Evolutionary conservation across 2,113 vertebrate species (phyloP).

Genomic region (Cyprinodon variegatus): DNA sequence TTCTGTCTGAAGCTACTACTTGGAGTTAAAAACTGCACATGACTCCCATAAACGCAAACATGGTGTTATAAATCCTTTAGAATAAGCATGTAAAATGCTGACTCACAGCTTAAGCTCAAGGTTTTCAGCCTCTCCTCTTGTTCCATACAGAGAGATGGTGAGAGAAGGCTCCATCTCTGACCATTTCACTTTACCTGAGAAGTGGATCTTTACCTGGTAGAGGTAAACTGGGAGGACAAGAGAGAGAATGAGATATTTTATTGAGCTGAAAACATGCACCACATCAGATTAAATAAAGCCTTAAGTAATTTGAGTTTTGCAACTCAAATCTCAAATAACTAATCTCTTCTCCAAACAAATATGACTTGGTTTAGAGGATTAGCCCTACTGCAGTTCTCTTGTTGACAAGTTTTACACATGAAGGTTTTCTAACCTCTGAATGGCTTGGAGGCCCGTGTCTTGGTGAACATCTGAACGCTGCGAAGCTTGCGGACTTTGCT

Average conservation of each 20-base stretch:
- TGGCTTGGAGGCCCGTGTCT: slow-evolving; percentile 80
- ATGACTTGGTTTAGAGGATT: not conserved
- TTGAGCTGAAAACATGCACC: not conserved
- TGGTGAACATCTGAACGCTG: slow-evolving; percentile 79
- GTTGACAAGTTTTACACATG: not conserved
- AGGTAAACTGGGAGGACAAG: slow-evolving; percentile 75
- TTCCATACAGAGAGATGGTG: slow-evolving; percentile 74
- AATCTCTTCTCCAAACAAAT: not conserved
- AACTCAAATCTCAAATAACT: slow-evolving; percentile 2
- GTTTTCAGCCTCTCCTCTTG: slow-evolving; percentile 72
- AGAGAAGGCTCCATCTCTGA: slow-evolving; percentile 70
- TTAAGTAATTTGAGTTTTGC: not conserved
- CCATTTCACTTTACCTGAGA: slow-evolving; percentile 66
- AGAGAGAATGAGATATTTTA: not conserved
- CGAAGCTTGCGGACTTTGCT: slow-evolving; percentile 68
- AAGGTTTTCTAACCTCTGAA: slow-evolving; percentile 76
- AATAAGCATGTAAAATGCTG: not conserved
- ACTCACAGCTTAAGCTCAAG: slow-evolving; percentile 79
- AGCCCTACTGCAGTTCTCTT: not conserved
- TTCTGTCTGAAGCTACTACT: slow-evolving; percentile 1
- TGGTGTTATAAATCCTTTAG: not conserved
- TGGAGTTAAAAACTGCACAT: slow-evolving; percentile 15
- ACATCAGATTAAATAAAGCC: not conserved
- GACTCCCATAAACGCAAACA: slow-evolving; percentile 6
- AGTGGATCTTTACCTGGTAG: slow-evolving; percentile 84